Conservation (phyloP, 2,888 invertebrate species). For the Darwinula stevensoni region DNA sequence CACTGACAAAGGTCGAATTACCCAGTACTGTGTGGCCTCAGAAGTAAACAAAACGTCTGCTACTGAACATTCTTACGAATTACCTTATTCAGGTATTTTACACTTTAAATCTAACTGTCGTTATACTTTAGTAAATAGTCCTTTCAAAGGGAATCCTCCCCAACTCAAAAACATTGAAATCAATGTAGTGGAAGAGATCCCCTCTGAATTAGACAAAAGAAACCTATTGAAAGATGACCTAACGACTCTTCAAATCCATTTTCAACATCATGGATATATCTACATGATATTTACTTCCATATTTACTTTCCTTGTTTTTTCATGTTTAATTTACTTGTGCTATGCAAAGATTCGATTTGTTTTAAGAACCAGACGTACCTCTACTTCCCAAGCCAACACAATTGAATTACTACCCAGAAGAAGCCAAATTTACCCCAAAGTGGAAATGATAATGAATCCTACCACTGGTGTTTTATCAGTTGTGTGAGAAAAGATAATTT, state of each 20-base stretch:
- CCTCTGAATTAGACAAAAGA: constrained; percentile 2
- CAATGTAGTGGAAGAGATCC: constrained; percentile 2
- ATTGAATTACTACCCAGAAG: constrained; percentile 2
- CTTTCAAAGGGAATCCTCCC: constrained; percentile 2
- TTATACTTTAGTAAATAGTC: constrained; percentile 2
- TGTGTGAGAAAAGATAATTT: constrained; percentile 1
- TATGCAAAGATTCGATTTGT: constrained; percentile 2
- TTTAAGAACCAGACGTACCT: constrained; percentile 2
- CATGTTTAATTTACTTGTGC: constrained; percentile 2
- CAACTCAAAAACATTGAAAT: constrained; percentile 2
- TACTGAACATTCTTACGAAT: constrained; percentile 2
- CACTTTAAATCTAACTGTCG: constrained; percentile 2
- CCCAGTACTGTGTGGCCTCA: constrained; percentile 2
- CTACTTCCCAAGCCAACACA: constrained; percentile 2
- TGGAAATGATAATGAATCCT: constrained; percentile 2
- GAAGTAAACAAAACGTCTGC: constrained; percentile 2
- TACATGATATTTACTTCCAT: constrained; percentile 2
- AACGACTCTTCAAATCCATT: constrained; percentile 2
- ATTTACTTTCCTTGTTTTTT: constrained; percentile 2
- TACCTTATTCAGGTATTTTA: constrained; percentile 2
- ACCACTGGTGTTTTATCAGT: constrained; percentile 2
- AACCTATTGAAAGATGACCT: constrained; percentile 2
- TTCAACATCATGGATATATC: constrained; percentile 2
- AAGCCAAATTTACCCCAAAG: constrained; percentile 2
- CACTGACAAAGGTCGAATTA: constrained; percentile 2